phyloP scores from a whole-genome alignment of 2,113 vertebrate genomes.

The Cyprinodon tularosa region DNA sequence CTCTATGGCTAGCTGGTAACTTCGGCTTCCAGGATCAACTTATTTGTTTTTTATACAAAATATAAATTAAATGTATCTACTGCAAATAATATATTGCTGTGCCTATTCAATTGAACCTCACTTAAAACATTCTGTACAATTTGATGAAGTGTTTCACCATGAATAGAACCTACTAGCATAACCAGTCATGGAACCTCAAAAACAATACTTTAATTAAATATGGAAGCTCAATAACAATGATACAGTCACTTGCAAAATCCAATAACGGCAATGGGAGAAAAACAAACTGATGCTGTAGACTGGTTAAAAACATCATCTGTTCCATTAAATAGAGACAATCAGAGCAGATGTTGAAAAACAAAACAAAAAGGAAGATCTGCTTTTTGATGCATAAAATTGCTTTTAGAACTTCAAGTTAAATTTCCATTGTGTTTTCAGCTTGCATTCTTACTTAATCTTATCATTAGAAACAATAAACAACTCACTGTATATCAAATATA shows the following conservation, averaged over 20 bases:
- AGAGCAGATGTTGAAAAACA: slow-evolving; percentile 5
- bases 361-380: slow-evolving; percentile 22
- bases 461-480: not conserved
- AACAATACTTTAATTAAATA: no score
- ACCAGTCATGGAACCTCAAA: no score
- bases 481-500: not conserved
- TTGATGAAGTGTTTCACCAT: no score
- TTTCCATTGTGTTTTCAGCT: slow-evolving; percentile 26
- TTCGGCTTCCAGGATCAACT: not conserved
- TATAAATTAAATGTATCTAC: no score
- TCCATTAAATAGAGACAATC: slow-evolving; percentile 31
- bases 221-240: not conserved
- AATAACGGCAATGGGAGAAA: slow-evolving; percentile 11
- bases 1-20: no score
- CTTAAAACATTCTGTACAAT: no score
- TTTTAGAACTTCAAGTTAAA: slow-evolving; percentile 17
- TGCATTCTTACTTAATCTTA: not conserved
- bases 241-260: slow-evolving; percentile 25
- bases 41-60: no score
- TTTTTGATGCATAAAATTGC: slow-evolving; percentile 22
- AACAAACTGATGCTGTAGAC: slow-evolving; percentile 19
- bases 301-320: slow-evolving; percentile 47
- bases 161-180: no score
- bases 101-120: no score
- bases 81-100: no score